phyloP scores from a whole-genome alignment of 2,113 vertebrate species.

The Neomonachus schauinslandi region DNA sequence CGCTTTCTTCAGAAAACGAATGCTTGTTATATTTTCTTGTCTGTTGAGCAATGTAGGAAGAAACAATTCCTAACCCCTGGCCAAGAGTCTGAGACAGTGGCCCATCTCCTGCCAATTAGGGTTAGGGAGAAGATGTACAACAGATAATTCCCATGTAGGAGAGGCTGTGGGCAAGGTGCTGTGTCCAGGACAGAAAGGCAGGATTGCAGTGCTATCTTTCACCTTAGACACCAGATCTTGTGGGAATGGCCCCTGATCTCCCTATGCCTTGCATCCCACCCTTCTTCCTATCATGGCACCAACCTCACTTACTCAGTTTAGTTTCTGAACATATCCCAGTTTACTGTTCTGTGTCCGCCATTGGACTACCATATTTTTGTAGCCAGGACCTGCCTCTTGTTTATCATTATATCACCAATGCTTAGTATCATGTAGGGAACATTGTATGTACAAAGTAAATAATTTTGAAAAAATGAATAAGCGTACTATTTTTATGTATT shows the following conservation, averaged over 20 bases:
- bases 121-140: not conserved
- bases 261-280: accelerated
- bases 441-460: not conserved
- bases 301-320: not conserved
- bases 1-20: not conserved
- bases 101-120: accelerated
- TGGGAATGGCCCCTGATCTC: not conserved
- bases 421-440: not conserved
- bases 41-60: not conserved
- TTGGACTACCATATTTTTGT: no score
- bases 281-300: not conserved
- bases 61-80: not conserved
- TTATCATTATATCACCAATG: accelerated
- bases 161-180: no score
- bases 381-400: not conserved
- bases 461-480: not conserved
- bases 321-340: not conserved
- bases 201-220: not conserved
- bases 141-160: accelerated
- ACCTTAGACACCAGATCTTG: not conserved
- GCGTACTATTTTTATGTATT: not conserved
- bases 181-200: no score
- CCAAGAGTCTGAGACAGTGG: not conserved
- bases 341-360: not conserved
- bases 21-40: no score